These are phyloP conservation scores for Coracopsis vasa DNA, from an alignment of 2,113 vertebrate species.

Conservation along the genomic window DNA sequence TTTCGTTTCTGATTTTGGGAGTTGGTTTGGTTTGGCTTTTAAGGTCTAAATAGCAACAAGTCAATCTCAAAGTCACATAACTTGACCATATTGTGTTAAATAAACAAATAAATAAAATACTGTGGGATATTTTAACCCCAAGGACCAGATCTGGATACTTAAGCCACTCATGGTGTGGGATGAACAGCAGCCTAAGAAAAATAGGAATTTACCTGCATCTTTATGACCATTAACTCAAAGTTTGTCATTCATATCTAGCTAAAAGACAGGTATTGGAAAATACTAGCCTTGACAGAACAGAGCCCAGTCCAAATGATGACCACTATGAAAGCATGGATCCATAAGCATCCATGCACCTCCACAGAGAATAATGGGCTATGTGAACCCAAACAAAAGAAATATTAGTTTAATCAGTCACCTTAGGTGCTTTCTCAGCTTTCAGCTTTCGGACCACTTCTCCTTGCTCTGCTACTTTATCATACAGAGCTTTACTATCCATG, in stretches of 20 bases:
- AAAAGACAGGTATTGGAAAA: background rate
- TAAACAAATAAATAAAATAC: background rate
- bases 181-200: background rate
- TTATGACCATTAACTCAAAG: background rate
- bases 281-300: background rate
- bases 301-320: background rate
- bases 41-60: background rate
- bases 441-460: conserved; percentile 80
- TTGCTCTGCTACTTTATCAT: conserved; percentile 73
- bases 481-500: conserved; percentile 48
- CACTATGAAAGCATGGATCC: background rate
- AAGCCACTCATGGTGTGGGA: background rate
- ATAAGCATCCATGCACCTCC: background rate
- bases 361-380: background rate
- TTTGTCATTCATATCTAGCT: background rate
- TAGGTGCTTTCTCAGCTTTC: conserved; percentile 79
- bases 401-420: conserved; percentile 47
- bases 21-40: background rate
- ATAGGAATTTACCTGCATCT: background rate
- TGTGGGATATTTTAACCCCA: background rate
- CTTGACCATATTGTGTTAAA: background rate
- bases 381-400: background rate
- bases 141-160: background rate
- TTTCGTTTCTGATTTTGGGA: background rate
- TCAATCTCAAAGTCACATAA: background rate